A percentile compares a stretch with the other conserved stretches of the same genome.
Conservation (phyloP, 2,113 vertebrate genomes). For the Tragelaphus imberbis region DNA sequence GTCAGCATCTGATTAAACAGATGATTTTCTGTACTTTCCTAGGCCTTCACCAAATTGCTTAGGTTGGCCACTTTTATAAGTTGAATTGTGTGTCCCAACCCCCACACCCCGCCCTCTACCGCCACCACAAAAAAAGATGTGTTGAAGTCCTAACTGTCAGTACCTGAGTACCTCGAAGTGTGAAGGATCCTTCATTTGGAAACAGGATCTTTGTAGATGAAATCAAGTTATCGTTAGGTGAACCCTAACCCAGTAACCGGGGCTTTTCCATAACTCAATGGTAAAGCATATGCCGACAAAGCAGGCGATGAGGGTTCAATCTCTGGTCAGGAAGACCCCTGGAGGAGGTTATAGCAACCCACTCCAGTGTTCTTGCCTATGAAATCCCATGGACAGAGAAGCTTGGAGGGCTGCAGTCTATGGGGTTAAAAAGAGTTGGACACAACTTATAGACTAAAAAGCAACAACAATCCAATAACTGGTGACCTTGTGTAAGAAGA, state of each 20-base stretch:
- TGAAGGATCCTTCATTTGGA: background rate
- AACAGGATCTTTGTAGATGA: background rate
- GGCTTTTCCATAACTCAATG: background rate
- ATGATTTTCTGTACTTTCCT: background rate
- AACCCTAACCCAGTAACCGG: background rate
- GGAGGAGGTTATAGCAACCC: background rate
- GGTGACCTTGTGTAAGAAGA: background rate
- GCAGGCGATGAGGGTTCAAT: accelerated
- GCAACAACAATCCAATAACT: background rate
- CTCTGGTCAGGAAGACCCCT: background rate
- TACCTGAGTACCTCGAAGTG: no score
- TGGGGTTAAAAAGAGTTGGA: background rate
- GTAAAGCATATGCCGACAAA: background rate
- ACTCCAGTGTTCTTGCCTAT: background rate
- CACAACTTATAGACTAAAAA: background rate
- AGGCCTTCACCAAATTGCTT: background rate
- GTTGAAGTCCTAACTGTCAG: background rate
- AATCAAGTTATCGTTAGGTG: background rate
- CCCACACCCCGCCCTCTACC: accelerated
- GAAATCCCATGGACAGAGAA: background rate
- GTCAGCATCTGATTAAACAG: background rate
- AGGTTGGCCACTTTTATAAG: background rate
- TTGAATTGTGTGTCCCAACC: background rate
- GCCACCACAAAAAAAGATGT: accelerated
- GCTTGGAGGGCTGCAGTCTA: background rate